A percentile compares a stretch with the other conserved stretches of the same genome.
Conservation (phyloP, 2,113 vertebrate genomes). For the Herpetotheres cachinnans region DNA sequence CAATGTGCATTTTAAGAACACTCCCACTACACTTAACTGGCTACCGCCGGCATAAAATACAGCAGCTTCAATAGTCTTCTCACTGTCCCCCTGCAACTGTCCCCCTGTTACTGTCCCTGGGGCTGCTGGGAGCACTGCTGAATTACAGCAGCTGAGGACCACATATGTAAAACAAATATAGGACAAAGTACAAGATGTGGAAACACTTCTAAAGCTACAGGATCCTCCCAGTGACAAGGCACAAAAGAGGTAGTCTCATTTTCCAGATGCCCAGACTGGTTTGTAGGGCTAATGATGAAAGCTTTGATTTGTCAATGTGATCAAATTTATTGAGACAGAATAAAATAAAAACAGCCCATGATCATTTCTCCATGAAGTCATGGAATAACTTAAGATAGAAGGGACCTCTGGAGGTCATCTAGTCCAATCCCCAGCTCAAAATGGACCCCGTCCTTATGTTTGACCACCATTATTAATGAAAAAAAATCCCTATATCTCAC, state of each 20-base stretch:
- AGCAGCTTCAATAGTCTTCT: not conserved
- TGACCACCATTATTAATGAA: not conserved
- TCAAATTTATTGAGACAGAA: not conserved
- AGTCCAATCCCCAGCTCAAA: not conserved
- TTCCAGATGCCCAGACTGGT: not conserved
- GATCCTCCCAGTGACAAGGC: not conserved
- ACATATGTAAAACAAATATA: not conserved
- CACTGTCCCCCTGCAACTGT: not conserved
- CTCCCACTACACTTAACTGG: not conserved
- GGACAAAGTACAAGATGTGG: not conserved
- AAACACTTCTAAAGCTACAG: not conserved
- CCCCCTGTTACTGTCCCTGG: not conserved
- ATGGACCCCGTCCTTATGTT: not conserved
- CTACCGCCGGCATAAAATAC: not conserved
- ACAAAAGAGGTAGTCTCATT: not conserved
- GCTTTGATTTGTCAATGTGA: not conserved
- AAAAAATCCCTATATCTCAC: not conserved
- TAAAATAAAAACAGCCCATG: not conserved
- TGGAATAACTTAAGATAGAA: not conserved
- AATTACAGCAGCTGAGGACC: not conserved
- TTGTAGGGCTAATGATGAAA: not conserved
- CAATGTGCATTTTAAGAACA: not conserved
- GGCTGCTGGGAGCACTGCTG: not conserved
- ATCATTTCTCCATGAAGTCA: not conserved
- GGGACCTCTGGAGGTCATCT: not conserved